Evolutionary conservation across 2,888 invertebrate genomes (phyloP).

Genomic region (Amiota mariae): DNA sequence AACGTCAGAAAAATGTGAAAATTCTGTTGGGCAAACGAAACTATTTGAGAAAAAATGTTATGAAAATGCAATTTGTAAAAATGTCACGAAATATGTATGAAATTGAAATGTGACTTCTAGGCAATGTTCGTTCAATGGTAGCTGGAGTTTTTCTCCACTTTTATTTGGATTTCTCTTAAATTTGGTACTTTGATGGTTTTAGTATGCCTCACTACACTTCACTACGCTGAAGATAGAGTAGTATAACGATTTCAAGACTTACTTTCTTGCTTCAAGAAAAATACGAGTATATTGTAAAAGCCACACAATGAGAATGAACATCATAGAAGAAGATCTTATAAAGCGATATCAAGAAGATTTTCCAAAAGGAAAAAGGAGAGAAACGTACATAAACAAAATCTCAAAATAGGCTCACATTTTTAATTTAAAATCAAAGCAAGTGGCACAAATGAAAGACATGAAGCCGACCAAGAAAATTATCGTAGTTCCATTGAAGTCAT

Average conservation of each 20-base stretch:
- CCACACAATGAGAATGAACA: no score
- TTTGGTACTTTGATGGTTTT: no score
- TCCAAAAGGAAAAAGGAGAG: not conserved
- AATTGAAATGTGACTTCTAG: conserved; percentile 44
- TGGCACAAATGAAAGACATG: conserved; percentile 31
- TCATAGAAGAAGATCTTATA: no score
- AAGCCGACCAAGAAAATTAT: conserved; percentile 20
- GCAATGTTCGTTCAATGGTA: not conserved
- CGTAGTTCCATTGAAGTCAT: not conserved
- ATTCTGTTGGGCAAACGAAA: conserved; percentile 31
- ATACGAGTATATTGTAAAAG: no score
- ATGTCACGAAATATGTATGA: conserved; percentile 50
- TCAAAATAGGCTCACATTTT: conserved; percentile 2
- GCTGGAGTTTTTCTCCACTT: no score
- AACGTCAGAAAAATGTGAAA: not conserved
- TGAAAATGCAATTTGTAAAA: conserved; percentile 56
- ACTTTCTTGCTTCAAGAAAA: no score
- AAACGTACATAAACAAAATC: not conserved
- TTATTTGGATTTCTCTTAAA: no score
- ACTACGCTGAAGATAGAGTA: no score
- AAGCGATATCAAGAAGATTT: no score
- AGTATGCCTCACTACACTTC: no score
- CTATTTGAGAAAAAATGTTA: conserved; percentile 27
- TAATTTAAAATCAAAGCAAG: conserved; percentile 19
- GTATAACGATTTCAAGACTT: no score